Evolutionary conservation across 2,888 invertebrate genomes (phyloP).

Genomic region (Cryptocephalus primarius): DNA sequence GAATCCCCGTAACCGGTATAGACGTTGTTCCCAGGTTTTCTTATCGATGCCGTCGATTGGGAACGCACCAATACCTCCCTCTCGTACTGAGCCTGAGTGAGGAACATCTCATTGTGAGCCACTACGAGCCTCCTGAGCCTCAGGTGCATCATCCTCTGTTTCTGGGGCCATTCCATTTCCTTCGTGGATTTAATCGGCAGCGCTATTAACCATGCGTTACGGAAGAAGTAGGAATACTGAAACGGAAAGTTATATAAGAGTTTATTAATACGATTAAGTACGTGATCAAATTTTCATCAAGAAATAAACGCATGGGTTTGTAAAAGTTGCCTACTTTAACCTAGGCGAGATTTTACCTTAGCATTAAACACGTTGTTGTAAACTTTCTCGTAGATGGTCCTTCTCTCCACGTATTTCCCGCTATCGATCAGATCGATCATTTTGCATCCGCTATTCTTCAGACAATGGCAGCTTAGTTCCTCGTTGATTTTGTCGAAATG

Average conservation of each 20-base stretch:
- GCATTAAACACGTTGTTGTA: slow-evolving; percentile 1
- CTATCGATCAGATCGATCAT: slow-evolving; percentile 24
- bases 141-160: slow-evolving; percentile 31
- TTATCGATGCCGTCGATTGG: slow-evolving; percentile 12
- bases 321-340: no score
- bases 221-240: slow-evolving; percentile 24
- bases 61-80: slow-evolving; percentile 22
- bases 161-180: slow-evolving; percentile 23
- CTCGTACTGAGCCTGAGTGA: slow-evolving; percentile 27
- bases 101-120: slow-evolving; percentile 30
- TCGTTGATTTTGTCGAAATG: slow-evolving; percentile 28
- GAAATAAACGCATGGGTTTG: no score
- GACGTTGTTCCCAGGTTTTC: slow-evolving; percentile 25
- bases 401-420: slow-evolving; percentile 17
- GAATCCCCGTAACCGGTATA: slow-evolving; percentile 32
- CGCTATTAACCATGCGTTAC: slow-evolving; percentile 29
- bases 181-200: slow-evolving; percentile 22
- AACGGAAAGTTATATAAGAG: neutral
- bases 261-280: neutral
- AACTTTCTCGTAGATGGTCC: slow-evolving; percentile 3
- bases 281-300: neutral
- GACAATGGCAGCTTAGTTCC: slow-evolving; percentile 14
- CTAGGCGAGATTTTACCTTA: slow-evolving; percentile 2
- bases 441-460: slow-evolving; percentile 23
- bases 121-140: slow-evolving; percentile 27